phyloP scores from a whole-genome alignment of 1,140 invertebrate genomes.

The Drosophila busckii region DNA sequence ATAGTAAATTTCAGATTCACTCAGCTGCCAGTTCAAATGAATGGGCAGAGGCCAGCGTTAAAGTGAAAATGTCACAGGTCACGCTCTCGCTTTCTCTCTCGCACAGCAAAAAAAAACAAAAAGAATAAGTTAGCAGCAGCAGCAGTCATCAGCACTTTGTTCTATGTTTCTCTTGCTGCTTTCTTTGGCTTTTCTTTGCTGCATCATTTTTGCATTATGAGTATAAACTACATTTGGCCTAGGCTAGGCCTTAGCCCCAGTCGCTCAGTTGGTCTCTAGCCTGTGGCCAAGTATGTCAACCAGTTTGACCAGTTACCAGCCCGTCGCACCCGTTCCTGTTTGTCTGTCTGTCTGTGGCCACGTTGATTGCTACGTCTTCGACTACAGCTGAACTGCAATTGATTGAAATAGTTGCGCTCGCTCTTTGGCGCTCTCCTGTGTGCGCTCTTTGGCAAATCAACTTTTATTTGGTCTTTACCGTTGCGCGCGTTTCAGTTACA shows the following conservation, averaged over 20 bases:
- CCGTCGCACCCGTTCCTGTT: constrained; percentile 5
- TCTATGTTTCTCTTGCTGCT: constrained; percentile 23
- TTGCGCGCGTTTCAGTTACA: constrained; percentile 47
- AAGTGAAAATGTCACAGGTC: constrained; percentile 36
- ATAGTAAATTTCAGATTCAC: constrained; percentile 19
- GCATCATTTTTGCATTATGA: constrained; percentile 47
- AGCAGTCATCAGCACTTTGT: background rate
- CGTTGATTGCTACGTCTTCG: constrained; percentile 55
- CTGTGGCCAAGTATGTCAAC: constrained; percentile 66
- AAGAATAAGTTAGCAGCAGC: constrained; percentile 1
- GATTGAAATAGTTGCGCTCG: constrained; percentile 51
- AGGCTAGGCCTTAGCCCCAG: constrained; percentile 9
- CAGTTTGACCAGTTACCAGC: constrained; percentile 60
- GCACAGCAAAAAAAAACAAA: background rate
- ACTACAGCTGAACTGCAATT: constrained; percentile 45
- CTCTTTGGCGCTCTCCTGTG: background rate
- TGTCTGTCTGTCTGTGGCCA: constrained; percentile 45
- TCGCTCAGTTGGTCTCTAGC: background rate
- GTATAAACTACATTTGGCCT: constrained; percentile 55
- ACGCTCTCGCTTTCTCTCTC: background rate
- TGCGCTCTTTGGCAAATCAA: background rate
- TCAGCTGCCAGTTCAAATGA: constrained; percentile 28
- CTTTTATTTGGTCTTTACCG: constrained; percentile 32
- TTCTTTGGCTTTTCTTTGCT: constrained; percentile 19
- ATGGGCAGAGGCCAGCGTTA: constrained; percentile 17